Percentiles rank a stretch among this genome's conserved stretches.
Evolutionary conservation across 2,797 vertebrate species (phyloP).

Genomic region (Loris lydekkerianus): DNA sequence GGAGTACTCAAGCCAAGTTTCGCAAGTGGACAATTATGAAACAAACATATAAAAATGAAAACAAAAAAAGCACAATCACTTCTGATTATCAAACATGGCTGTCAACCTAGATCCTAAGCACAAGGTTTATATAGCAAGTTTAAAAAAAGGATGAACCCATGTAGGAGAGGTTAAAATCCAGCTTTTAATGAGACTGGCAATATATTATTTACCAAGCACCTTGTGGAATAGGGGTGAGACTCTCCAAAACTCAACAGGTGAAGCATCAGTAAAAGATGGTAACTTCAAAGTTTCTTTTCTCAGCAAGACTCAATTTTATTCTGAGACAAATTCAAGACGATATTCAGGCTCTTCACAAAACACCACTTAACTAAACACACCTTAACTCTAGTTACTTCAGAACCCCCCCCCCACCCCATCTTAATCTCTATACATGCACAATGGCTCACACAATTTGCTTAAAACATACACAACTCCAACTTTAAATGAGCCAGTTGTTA

Average conservation of each 20-base stretch:
- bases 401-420: background rate
- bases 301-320: constrained; percentile 46
- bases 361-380: background rate
- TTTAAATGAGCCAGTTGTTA: constrained; percentile 5
- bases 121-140: constrained; percentile 25
- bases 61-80: background rate
- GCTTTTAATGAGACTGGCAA: constrained; percentile 34
- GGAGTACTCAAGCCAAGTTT: background rate
- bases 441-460: background rate
- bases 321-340: constrained; percentile 40
- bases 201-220: constrained; percentile 53
- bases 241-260: constrained; percentile 51
- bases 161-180: constrained; percentile 6
- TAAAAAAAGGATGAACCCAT: constrained; percentile 55
- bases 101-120: constrained; percentile 41
- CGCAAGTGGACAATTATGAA: background rate
- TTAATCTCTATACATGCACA: constrained; percentile 37
- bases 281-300: constrained; percentile 33
- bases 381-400: constrained; percentile 27
- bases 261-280: background rate
- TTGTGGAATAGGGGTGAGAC: background rate
- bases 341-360: constrained; percentile 45
- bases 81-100: constrained; percentile 51
- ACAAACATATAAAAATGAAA: constrained; percentile 29
- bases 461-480: constrained; percentile 4